Percentiles rank a stretch among this genome's conserved stretches.
Evolutionary conservation across 2,797 vertebrate species (phyloP).

Genomic region (Sphenopsis melanotis): DNA sequence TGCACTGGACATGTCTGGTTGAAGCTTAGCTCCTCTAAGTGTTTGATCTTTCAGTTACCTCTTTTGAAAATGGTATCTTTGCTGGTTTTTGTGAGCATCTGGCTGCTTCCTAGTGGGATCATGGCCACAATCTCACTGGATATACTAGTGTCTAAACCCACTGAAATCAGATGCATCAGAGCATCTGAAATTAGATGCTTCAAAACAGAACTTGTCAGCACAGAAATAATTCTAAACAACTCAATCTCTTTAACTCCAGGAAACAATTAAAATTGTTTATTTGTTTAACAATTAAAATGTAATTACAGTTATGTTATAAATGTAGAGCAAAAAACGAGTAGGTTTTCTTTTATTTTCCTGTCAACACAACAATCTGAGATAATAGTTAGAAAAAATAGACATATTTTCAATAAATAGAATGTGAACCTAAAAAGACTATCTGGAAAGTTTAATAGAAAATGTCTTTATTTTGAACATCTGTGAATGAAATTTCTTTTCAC

Average conservation of each 20-base stretch:
- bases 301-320: background rate
- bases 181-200: background rate
- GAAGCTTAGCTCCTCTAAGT: background rate
- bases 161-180: background rate
- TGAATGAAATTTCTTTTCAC: background rate
- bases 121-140: background rate
- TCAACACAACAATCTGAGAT: background rate
- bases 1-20: background rate
- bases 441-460: background rate
- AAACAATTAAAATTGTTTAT: background rate
- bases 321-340: background rate
- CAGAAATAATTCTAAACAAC: background rate
- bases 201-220: background rate
- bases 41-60: background rate
- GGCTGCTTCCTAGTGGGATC: background rate
- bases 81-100: background rate
- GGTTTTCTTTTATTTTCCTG: background rate
- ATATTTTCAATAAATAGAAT: background rate
- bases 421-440: background rate
- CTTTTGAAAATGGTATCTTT: background rate
- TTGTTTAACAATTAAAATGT: background rate
- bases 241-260: background rate
- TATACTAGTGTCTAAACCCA: background rate
- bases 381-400: background rate
- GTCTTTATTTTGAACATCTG: background rate